Percentiles rank a stretch among this genome's conserved stretches.
Conservation (phyloP, 2,888 invertebrate species). For the Metopia argyrocephala region DNA sequence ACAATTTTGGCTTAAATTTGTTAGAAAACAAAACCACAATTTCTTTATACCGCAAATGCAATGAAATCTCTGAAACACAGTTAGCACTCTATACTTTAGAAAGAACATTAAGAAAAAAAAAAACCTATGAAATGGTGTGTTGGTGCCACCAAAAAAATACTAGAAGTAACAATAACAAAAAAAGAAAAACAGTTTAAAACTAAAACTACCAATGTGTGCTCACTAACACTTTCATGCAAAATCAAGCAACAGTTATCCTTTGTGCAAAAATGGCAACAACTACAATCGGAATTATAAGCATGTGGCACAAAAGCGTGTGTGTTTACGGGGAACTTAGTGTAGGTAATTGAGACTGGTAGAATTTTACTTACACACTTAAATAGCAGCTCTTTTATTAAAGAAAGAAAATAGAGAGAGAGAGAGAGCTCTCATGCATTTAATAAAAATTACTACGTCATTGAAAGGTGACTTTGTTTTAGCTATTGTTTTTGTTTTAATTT, state of each 20-base stretch:
- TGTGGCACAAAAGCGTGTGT: conserved; percentile 29
- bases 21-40: too few species aligned
- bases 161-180: conserved; percentile 20
- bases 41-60: too few species aligned
- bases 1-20: too few species aligned
- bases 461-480: conserved; percentile 54
- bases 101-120: conserved; percentile 10
- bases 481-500: conserved; percentile 28
- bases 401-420: conserved; percentile 19
- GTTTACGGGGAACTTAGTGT: neutral
- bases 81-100: too few species aligned
- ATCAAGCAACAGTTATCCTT: conserved; percentile 62
- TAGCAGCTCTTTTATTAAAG: neutral
- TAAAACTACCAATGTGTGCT: conserved; percentile 2
- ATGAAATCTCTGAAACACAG: too few species aligned
- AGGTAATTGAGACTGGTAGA: neutral
- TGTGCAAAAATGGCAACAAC: conserved; percentile 21
- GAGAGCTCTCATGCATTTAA: conserved; percentile 35
- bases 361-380: neutral
- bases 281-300: conserved; percentile 19
- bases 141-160: too few species aligned
- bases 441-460: conserved; percentile 57
- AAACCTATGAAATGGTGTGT: conserved; percentile 45
- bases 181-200: conserved; percentile 12
- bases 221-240: conserved; percentile 20